Evolutionary conservation across 1,140 invertebrate genomes (phyloP), one percentile per base, ranked within the genome.

Genomic region (Scaptodrosophila lebanonensis): DNA sequence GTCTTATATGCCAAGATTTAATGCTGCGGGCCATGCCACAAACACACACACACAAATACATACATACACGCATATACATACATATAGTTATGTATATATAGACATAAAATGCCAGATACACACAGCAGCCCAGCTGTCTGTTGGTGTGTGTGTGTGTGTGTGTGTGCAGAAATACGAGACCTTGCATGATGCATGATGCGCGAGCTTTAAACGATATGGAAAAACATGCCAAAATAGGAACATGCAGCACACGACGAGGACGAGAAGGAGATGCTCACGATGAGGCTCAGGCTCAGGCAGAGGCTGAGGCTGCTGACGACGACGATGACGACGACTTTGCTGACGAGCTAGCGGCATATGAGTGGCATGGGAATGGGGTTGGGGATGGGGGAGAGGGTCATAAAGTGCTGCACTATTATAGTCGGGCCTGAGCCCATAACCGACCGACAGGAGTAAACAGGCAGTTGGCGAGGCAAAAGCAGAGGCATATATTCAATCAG

Each of bases 161-260:
- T 39, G 32, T 48, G 13, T 29, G 8, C 13, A 11, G 7, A 43
- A 8, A 12, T 12, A 38, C 2, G 30, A 3, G 8, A 36, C 25
- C 25, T 36, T 48, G 51, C 51, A 57, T 57, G 48, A 38, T 60
- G 59, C 59, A 62, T 50, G 33, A 57, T 62, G 62, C 62, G 62
- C 62, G 61, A 56, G 62, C 62, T 56, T 57, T 65, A 57, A 56
- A 60, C 33, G 40, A 45, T 39, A 52, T 16, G 40, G 25, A 47
- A 15, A 39, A 16, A 50, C 8, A 17, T 22, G 11, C 16, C 7
- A 20, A 30, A 25, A 35, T 39, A 33, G 32, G 39, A 15, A 36
- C 33, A 49, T 3, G 12, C 35, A 6, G 30, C 9, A 35, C 22
- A 36, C n/a, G n/a, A n/a, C n/a, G n/a, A n/a, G n/a, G n/a, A n/a